Base-by-base conservation (phyloP, 2,797 vertebrate genomes). In the Xiphorhynchus erythropygius region DNA sequence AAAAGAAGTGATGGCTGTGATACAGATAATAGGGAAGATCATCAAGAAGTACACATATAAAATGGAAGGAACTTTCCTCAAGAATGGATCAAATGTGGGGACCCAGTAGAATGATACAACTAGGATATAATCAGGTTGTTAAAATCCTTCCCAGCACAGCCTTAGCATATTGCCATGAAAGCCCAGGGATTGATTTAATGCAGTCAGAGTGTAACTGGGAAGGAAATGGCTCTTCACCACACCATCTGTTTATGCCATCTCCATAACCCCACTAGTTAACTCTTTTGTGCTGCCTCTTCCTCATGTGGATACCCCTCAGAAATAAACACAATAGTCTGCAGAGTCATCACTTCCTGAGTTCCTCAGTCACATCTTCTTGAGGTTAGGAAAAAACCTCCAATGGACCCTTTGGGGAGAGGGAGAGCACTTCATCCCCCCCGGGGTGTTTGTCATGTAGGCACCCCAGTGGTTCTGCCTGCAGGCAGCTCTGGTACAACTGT, bases 201-300 rank as follows among this genome's bases (percentile, higher is more conserved):
- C 85, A 91, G 67, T 68, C 90, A 76, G 77, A 2, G 2, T 65
- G 69, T 53, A 88, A 89, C 79, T 90, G 67, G 68, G 69, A 88
- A 83, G 93, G 91, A 92, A 93, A 90, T 96, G 85, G 65, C 47
- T 89, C 82, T 73, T 94, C 79, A 94, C 79, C 84, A 59, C 63
- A 73, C 87, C 87, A 81, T 94, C 92, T 95, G 88, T 55, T 95
- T 80, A 7, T 79, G 69, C 85, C 63, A 59, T 69, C 59, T n/a
- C 85, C 25, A 13, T 24, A 75, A 46, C 77, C 70, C 39, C 44
- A 55, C 47, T 44, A 44, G 49, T 73, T 75, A 75, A 71, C 84
- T 80, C 82, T 65, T 49, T 33, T 55, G 32, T 77, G 62, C 37
- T 47, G 8, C 30, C 39, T 91, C 62, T 63, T 80, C 69, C 35